A percentile compares a stretch with the other conserved stretches of the same genome.
These are phyloP conservation scores for Lagria hirta DNA, from an alignment of 2,888 invertebrate genomes.

Conservation along the genomic window DNA sequence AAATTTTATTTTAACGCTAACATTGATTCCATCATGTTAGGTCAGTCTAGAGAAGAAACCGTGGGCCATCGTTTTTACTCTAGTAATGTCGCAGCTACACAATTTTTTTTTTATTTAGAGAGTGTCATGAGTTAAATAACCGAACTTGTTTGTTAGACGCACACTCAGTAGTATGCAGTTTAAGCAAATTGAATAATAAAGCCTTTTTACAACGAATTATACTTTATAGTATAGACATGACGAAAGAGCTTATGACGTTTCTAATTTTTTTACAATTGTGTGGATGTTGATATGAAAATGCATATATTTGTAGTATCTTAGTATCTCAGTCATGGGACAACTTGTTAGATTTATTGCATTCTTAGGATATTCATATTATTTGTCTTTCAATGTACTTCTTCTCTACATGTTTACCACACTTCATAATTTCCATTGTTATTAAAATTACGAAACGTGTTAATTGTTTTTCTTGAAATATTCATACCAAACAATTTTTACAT, in stretches of 20 bases:
- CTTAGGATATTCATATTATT: slow-evolving; percentile 17
- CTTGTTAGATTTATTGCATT: slow-evolving; percentile 5
- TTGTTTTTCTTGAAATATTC: slow-evolving; percentile 20
- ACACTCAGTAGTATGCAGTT: no score
- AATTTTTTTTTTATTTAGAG: no score
- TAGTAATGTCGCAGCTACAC: no score
- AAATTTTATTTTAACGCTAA: slow-evolving; percentile 12
- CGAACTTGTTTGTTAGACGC: no score
- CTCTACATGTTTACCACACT: slow-evolving; percentile 15
- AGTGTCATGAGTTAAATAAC: no score
- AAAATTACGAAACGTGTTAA: slow-evolving; percentile 6
- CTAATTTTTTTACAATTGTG: neutral
- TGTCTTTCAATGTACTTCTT: slow-evolving; percentile 22
- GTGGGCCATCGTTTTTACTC: slow-evolving; percentile 12
- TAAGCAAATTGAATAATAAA: no score
- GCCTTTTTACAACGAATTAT: no score
- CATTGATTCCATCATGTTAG: slow-evolving; percentile 21
- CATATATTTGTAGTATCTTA: neutral
- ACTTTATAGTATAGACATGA: no score
- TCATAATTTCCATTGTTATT: slow-evolving; percentile 14
- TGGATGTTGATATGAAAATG: slow-evolving; percentile 1
- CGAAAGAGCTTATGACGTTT: slow-evolving; percentile 1
- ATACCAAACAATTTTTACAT: slow-evolving; percentile 33
- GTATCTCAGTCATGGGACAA: slow-evolving; percentile 7
- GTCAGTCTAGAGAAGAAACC: slow-evolving; percentile 17